A percentile compares a stretch with the other conserved stretches of the same genome.
phyloP scores from a whole-genome alignment of 2,797 vertebrate genomes.

The Squalus acanthias region DNA sequence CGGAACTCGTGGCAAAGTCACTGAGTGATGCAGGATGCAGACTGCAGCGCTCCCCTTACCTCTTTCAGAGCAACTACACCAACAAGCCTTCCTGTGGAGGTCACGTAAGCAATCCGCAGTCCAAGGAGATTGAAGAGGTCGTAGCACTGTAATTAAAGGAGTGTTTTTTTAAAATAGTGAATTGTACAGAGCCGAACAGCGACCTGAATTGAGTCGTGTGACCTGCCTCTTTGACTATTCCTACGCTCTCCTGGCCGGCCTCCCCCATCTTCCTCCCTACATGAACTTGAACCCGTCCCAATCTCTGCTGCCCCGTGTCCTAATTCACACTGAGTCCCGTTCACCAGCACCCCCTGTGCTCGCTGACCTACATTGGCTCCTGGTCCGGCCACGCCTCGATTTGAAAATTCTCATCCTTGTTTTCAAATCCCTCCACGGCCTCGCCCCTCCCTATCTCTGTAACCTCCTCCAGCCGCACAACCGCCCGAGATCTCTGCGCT shows the following conservation, averaged over 20 bases:
- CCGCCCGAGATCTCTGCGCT: background rate
- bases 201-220: background rate
- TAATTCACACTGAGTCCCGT: background rate
- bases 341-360: background rate
- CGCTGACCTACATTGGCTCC: background rate
- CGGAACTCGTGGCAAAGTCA: background rate
- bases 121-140: constrained; percentile 46
- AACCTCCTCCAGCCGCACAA: background rate
- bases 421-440: background rate
- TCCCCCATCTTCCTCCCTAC: background rate
- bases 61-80: constrained; percentile 44
- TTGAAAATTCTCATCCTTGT: background rate
- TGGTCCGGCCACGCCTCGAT: background rate
- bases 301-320: background rate
- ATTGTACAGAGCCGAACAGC: background rate
- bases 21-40: background rate
- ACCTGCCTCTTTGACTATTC: background rate
- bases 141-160: constrained; percentile 41
- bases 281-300: background rate
- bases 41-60: constrained; percentile 21
- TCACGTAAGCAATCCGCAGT: constrained; percentile 42
- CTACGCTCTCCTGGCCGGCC: background rate
- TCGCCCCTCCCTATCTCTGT: background rate
- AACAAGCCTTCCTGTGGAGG: constrained; percentile 41
- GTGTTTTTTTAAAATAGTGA: background rate